Conservation (phyloP, 2,888 invertebrate genomes). For the Allygus modestus region DNA sequence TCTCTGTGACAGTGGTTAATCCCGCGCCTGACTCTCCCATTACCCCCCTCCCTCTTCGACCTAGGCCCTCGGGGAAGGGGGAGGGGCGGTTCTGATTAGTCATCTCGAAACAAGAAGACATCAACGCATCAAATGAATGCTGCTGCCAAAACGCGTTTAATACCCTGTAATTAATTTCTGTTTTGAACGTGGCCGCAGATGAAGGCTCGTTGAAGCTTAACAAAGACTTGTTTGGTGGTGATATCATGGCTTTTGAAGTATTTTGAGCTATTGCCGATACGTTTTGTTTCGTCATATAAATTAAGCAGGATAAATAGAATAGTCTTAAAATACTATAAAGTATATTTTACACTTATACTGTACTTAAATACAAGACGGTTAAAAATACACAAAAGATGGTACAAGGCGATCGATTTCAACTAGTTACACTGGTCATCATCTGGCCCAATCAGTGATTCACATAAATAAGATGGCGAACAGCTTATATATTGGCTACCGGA, state of each 20-base stretch:
- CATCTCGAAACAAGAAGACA: constrained; percentile 59
- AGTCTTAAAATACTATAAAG: too few species aligned
- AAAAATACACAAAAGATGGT: too few species aligned
- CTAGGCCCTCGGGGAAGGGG: not conserved
- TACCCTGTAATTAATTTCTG: constrained; percentile 46
- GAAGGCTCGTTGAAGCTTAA: not conserved
- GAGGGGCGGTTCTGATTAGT: constrained; percentile 52
- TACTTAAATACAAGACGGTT: too few species aligned
- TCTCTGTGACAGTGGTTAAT: constrained; percentile 59
- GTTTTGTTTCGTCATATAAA: too few species aligned
- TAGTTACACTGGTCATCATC: too few species aligned
- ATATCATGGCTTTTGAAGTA: not conserved
- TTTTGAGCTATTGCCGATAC: not conserved
- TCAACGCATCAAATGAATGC: constrained; percentile 57
- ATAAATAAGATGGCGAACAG: too few species aligned
- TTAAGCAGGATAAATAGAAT: too few species aligned
- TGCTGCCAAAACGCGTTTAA: constrained; percentile 49
- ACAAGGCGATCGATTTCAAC: too few species aligned
- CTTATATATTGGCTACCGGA: too few species aligned
- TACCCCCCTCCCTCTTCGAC: not conserved
- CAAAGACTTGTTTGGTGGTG: constrained; percentile 17
- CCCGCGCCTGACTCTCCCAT: constrained; percentile 49
- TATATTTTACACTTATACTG: too few species aligned
- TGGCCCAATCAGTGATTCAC: too few species aligned
- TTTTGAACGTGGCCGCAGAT: constrained; percentile 39